These are phyloP conservation scores for Dynastes hyllus DNA, from an alignment of 2,888 invertebrate genomes.

Conservation along the genomic window DNA sequence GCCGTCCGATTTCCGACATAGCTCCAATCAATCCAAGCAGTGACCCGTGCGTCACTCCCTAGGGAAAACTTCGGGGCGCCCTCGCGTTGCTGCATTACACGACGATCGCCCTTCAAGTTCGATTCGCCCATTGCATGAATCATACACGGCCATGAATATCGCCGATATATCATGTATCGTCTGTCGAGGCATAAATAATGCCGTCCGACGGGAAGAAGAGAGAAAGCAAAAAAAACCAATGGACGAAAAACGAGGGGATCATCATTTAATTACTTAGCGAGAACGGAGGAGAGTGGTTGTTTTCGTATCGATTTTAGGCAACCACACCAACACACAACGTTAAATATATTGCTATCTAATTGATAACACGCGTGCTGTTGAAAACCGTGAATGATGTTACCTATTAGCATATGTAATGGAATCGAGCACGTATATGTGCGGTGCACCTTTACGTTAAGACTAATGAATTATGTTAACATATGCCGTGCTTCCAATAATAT, in stretches of 20 bases:
- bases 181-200: constrained; percentile 40
- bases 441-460: constrained; percentile 12
- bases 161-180: constrained; percentile 47
- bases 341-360: constrained; percentile 41
- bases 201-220: constrained; percentile 5
- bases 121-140: constrained; percentile 49
- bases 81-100: constrained; percentile 14
- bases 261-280: constrained; percentile 41
- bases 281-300: background rate
- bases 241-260: constrained; percentile 38
- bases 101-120: constrained; percentile 55
- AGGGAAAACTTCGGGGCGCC: constrained; percentile 53
- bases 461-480: background rate
- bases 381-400: constrained; percentile 24
- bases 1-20: constrained; percentile 59
- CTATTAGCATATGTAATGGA: constrained; percentile 38
- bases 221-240: background rate
- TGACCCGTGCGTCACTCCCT: constrained; percentile 61
- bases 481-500: background rate
- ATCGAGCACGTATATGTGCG: constrained; percentile 6
- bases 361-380: constrained; percentile 39
- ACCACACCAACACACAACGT: constrained; percentile 3
- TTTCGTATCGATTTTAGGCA: constrained; percentile 39
- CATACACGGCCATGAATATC: constrained; percentile 52
- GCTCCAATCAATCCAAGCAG: constrained; percentile 62